phyloP scores from a whole-genome alignment of 2,797 vertebrate genomes.

The Gambelia wislizenii region DNA sequence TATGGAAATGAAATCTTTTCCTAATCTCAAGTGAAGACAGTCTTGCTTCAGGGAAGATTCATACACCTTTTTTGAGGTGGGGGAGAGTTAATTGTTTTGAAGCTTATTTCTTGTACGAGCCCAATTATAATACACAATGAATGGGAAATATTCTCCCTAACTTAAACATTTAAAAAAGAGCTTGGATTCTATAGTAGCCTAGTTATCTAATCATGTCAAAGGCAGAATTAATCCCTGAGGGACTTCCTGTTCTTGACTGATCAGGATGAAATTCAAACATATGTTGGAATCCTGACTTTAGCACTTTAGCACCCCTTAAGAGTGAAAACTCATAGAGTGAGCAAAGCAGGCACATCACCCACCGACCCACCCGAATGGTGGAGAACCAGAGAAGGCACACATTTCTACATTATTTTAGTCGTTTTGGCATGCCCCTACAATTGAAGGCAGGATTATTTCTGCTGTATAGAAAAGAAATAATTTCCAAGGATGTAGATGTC shows the following conservation, averaged over 20 bases:
- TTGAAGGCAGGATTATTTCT: too few species aligned
- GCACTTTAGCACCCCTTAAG: too few species aligned
- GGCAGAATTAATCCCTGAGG: conserved; percentile 21
- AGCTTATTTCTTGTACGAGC: conserved; percentile 50
- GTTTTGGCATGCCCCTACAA: too few species aligned
- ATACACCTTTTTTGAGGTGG: conserved; percentile 55
- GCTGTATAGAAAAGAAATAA: not conserved
- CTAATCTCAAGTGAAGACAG: conserved; percentile 29
- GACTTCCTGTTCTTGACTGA: conserved; percentile 34
- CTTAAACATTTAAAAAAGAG: conserved; percentile 61
- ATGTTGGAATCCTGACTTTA: not conserved
- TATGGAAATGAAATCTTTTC: conserved; percentile 21
- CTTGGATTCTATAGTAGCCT: conserved; percentile 29
- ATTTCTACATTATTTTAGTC: too few species aligned
- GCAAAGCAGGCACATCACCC: too few species aligned
- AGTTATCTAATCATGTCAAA: conserved; percentile 41
- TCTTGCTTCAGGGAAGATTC: conserved; percentile 52
- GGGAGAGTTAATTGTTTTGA: conserved; percentile 66
- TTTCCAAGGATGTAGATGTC: not conserved
- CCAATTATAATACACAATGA: conserved; percentile 75
- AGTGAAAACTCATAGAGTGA: too few species aligned
- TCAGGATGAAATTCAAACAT: conserved; percentile 31
- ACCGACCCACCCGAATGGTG: too few species aligned
- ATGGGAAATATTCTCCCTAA: conserved; percentile 74
- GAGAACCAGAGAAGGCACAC: too few species aligned